A percentile compares a stretch with the other conserved stretches of the same genome.
Conservation (phyloP, 2,888 invertebrate genomes). For the Xestia xanthographa region DNA sequence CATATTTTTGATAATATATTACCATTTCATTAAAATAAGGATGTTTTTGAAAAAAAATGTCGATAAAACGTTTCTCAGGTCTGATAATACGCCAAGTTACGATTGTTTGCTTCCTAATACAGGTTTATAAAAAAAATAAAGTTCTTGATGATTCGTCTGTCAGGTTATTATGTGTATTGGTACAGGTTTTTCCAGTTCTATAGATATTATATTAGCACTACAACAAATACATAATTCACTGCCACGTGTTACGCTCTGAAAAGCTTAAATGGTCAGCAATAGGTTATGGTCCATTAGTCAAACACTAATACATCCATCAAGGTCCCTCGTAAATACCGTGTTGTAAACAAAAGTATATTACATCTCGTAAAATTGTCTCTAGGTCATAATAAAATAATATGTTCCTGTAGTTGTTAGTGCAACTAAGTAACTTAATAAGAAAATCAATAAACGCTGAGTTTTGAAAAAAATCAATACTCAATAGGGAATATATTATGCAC, state of each 20-base stretch:
- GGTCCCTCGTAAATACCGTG: slow-evolving; percentile 35
- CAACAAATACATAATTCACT: slow-evolving; percentile 31
- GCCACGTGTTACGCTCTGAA: slow-evolving; percentile 54
- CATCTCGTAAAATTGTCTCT: slow-evolving; percentile 1
- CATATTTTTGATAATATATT: slow-evolving; percentile 29
- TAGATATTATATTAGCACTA: slow-evolving; percentile 11
- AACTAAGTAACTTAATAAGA: neutral
- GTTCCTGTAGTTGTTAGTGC: neutral
- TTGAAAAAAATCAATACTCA: neutral
- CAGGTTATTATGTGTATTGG: neutral
- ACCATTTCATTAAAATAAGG: slow-evolving; percentile 6
- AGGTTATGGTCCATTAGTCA: slow-evolving; percentile 48
- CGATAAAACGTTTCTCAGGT: neutral
- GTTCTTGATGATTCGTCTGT: neutral
- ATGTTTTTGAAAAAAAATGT: neutral
- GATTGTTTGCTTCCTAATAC: neutral
- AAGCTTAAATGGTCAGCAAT: slow-evolving; percentile 33
- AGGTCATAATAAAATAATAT: slow-evolving; percentile 1
- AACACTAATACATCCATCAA: slow-evolving; percentile 40
- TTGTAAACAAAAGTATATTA: slow-evolving; percentile 37
- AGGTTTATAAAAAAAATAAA: neutral
- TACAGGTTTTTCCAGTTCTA: slow-evolving; percentile 36
- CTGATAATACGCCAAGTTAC: neutral
- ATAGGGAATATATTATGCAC: too few relatives aligned
- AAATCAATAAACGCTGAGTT: neutral